Evolutionary conservation across 2,888 invertebrate species (phyloP).

Genomic region (Taenaris catops): DNA sequence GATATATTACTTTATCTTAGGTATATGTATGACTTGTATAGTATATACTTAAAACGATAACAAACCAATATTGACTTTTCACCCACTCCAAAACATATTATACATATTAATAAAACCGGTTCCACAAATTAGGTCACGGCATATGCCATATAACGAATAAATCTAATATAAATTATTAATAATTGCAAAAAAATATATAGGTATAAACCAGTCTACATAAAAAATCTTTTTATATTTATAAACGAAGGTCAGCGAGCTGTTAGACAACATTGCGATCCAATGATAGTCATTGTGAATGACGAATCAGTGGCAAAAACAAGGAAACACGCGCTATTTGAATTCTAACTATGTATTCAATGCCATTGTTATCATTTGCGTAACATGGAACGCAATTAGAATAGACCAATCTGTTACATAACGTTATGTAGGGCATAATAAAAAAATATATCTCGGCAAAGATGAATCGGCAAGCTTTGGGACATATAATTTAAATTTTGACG

Average conservation of each 20-base stretch:
- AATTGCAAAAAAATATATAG: not conserved
- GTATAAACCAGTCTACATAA: slow-evolving; percentile 5
- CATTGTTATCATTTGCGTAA: slow-evolving; percentile 23
- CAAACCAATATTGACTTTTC: no score
- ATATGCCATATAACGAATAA: not conserved
- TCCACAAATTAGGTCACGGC: slow-evolving; percentile 4
- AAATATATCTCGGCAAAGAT: no score
- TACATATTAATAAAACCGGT: slow-evolving; percentile 1
- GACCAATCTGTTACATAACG: not conserved
- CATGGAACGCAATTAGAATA: slow-evolving; percentile 10
- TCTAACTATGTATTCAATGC: slow-evolving; percentile 34
- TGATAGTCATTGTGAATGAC: slow-evolving; percentile 29
- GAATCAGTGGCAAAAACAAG: slow-evolving; percentile 43
- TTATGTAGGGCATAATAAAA: no score
- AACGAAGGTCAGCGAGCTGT: slow-evolving; percentile 11
- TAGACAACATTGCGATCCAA: slow-evolving; percentile 14
- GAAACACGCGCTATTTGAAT: slow-evolving; percentile 47
- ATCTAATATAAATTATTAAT: slow-evolving; percentile 2
- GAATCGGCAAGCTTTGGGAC: no score
- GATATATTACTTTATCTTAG: no score
- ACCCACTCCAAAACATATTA: no score
- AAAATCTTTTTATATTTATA: slow-evolving; percentile 8
- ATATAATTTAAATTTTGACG: no score
- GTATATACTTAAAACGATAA: no score
- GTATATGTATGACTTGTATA: no score